Conservation (phyloP, 2,888 invertebrate genomes). For the Apocheima hispidaria region DNA sequence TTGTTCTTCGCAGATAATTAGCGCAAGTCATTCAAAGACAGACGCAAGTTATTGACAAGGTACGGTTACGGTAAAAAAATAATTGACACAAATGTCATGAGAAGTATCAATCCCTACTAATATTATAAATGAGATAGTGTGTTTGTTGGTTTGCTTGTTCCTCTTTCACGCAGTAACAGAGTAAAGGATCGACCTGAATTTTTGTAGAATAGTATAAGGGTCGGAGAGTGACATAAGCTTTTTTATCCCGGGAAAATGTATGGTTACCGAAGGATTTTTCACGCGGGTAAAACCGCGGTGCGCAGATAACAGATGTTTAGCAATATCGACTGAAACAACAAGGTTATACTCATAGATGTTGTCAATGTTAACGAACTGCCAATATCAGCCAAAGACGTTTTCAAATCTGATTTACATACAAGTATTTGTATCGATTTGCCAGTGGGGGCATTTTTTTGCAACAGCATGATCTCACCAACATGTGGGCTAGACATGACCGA, state of each 20-base stretch:
- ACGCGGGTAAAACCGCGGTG: too few species aligned
- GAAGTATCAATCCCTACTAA: too few species aligned
- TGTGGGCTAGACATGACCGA: constrained; percentile 55
- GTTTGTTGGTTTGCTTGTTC: too few species aligned
- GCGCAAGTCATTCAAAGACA: constrained; percentile 9
- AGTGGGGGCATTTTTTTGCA: constrained; percentile 52
- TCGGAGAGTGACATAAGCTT: too few species aligned
- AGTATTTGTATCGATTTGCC: constrained; percentile 26
- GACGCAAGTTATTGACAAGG: background rate
- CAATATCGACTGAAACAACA: too few species aligned
- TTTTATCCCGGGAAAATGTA: too few species aligned
- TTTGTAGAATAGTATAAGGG: too few species aligned
- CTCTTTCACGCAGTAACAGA: too few species aligned
- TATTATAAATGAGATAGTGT: too few species aligned
- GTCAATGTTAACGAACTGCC: constrained; percentile 17
- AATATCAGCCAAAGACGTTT: constrained; percentile 17
- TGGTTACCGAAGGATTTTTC: too few species aligned
- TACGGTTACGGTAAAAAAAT: background rate
- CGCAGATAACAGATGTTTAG: too few species aligned
- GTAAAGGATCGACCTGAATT: too few species aligned
- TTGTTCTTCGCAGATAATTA: background rate
- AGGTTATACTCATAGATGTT: background rate
- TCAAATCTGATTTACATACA: constrained; percentile 23
- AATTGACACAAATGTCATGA: background rate
- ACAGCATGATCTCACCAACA: constrained; percentile 61